Evolutionary conservation across 2,797 vertebrate genomes (phyloP).

Genomic region (Hephaestus fuliginosus): DNA sequence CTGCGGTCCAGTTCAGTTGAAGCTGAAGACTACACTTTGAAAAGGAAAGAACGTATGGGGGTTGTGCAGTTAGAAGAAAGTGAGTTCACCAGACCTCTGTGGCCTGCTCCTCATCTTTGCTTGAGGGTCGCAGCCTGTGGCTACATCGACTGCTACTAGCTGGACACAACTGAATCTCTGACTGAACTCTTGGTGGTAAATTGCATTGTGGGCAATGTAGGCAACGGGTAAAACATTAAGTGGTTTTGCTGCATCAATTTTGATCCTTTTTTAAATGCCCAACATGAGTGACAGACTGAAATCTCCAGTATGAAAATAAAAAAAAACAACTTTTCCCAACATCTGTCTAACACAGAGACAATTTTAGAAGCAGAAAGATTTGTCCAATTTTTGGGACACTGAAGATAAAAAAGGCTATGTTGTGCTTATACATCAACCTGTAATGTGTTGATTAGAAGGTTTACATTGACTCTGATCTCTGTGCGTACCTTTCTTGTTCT

Average conservation of each 20-base stretch:
- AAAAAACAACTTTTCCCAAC: neutral
- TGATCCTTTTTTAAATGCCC: neutral
- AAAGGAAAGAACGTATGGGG: neutral
- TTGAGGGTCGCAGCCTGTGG: neutral
- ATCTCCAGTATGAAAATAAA: too few relatives aligned
- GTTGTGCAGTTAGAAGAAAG: neutral
- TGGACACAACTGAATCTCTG: neutral
- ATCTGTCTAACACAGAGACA: neutral
- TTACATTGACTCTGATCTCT: neutral
- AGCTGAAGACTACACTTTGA: neutral
- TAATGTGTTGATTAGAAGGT: neutral
- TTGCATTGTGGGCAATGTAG: neutral
- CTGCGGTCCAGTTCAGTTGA: neutral
- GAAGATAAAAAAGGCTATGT: neutral
- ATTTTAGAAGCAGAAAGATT: neutral
- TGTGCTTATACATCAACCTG: neutral
- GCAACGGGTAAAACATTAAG: neutral
- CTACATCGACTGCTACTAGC: neutral
- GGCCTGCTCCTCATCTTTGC: neutral
- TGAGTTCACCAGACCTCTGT: neutral
- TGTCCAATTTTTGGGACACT: neutral
- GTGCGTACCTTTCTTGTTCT: constrained; percentile 88
- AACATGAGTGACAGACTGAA: too few relatives aligned
- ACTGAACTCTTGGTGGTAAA: too few relatives aligned
- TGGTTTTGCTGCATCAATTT: neutral